Evolutionary conservation across 2,797 vertebrate species (phyloP).

Genomic region (Syndactyla subalaris): DNA sequence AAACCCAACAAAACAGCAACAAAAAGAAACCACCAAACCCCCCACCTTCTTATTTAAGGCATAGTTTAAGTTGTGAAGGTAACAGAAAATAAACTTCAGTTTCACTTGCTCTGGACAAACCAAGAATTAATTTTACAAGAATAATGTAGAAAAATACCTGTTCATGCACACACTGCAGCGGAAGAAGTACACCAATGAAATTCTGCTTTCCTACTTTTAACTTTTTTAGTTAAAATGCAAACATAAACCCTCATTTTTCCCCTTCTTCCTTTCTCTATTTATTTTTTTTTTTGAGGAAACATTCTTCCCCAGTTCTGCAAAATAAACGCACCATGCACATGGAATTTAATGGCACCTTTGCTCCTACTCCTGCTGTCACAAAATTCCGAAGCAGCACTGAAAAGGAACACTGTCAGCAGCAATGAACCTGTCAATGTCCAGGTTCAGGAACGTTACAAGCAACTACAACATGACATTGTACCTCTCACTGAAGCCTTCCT

Average conservation of each 20-base stretch:
- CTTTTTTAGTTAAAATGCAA: background rate
- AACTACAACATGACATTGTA: slow-evolving; percentile 17
- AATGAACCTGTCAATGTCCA: background rate
- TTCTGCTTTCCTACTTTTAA: background rate
- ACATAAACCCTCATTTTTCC: background rate
- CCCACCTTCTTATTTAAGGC: background rate
- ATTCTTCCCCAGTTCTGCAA: background rate
- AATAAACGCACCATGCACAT: background rate
- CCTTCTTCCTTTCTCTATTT: accelerated
- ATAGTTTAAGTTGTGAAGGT: background rate
- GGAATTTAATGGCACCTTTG: background rate
- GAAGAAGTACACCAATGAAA: background rate
- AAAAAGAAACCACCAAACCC: background rate
- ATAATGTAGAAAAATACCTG: background rate
- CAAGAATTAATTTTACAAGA: background rate
- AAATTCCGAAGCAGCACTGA: background rate
- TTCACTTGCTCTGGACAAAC: background rate
- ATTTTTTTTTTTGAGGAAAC: background rate
- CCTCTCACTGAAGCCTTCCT: slow-evolving; percentile 96
- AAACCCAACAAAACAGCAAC: background rate
- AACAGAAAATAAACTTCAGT: background rate
- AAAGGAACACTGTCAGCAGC: background rate
- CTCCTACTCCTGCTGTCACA: background rate
- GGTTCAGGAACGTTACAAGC: background rate
- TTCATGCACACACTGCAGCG: background rate